These are phyloP conservation scores for Drosophila subpulchrella DNA, from an alignment of 1,140 invertebrate species.

Conservation along the genomic window DNA sequence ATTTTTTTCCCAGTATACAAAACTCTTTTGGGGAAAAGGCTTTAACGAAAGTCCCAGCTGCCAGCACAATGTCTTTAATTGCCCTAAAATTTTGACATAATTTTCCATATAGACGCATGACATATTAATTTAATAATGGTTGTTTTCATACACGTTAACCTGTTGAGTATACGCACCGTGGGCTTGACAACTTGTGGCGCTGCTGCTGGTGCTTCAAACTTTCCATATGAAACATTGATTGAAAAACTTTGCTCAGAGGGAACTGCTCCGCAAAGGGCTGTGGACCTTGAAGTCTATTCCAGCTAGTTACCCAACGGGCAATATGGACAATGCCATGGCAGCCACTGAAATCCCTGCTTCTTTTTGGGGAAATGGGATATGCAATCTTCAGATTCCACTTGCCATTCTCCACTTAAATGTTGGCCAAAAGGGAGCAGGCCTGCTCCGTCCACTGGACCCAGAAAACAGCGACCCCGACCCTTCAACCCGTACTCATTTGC, in stretches of 20 bases:
- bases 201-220: slow-evolving; percentile 42
- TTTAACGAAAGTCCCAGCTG: not conserved
- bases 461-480: not conserved
- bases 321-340: slow-evolving; percentile 28
- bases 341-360: slow-evolving; percentile 12
- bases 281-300: slow-evolving; percentile 17
- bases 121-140: not conserved
- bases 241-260: slow-evolving; percentile 56
- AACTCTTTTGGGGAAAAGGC: not conserved
- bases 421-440: not conserved
- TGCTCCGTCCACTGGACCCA: not conserved
- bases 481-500: slow-evolving; percentile 37
- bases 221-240: slow-evolving; percentile 73
- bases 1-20: not conserved
- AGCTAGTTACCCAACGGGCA: slow-evolving; percentile 4
- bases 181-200: slow-evolving; percentile 24
- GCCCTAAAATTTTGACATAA: not conserved
- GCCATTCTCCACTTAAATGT: slow-evolving; percentile 24
- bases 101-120: not conserved
- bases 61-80: not conserved
- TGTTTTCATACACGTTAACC: slow-evolving; percentile 9
- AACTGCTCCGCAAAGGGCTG: slow-evolving; percentile 19
- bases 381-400: slow-evolving; percentile 12
- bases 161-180: slow-evolving; percentile 52
- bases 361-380: slow-evolving; percentile 16